Evolutionary conservation across 2,797 vertebrate species (phyloP), one percentile per base, ranked within the genome.

Genomic region (Phrynocephalus guinanensis): DNA sequence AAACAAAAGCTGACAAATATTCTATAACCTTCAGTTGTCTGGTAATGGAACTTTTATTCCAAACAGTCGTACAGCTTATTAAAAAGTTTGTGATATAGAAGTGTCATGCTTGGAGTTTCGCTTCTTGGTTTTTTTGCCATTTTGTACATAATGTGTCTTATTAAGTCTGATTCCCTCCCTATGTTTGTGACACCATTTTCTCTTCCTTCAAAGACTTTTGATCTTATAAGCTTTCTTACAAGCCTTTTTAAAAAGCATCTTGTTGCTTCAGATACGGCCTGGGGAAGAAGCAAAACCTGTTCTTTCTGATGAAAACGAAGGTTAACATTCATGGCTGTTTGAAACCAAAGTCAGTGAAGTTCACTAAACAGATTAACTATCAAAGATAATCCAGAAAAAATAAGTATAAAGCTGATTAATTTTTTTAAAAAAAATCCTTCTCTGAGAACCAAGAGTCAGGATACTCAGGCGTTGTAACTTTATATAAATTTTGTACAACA

Each of bases 401-500:
- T 66, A 94, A 50, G 38, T 26, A 70, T 81, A 76, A 87, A 82
- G 28, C 22, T 70, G 28, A 91, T 88, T 89, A 82, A 82, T 50
- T 84, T 11, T 75, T 72, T 30, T 30, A 28, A 75, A 87, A 22
- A 79, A n/a, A 83, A 66, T 86, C 5, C 72, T 86, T 48, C 33
- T 48, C 3, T 26, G 30, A n/a, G 70, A 83, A 75, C 84, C 76
- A 67, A 79, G 3, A 83, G 82, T 26, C 33, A 26, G 77, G 68
- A 56, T 87, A 86, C 56, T 80, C 18, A 67, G 67, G 86, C 60
- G 89, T 84, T 44, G 84, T 60, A 66, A 11, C 66, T 83, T 79
- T 83, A 56, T 3, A 78, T 52, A 86, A 75, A 67, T 24, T 5
- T 38, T 81, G 2, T 28, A 78, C 33, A 50, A 20, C 63, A 66